phyloP scores from a whole-genome alignment of 2,797 vertebrate species.

The Chelon labrosus region DNA sequence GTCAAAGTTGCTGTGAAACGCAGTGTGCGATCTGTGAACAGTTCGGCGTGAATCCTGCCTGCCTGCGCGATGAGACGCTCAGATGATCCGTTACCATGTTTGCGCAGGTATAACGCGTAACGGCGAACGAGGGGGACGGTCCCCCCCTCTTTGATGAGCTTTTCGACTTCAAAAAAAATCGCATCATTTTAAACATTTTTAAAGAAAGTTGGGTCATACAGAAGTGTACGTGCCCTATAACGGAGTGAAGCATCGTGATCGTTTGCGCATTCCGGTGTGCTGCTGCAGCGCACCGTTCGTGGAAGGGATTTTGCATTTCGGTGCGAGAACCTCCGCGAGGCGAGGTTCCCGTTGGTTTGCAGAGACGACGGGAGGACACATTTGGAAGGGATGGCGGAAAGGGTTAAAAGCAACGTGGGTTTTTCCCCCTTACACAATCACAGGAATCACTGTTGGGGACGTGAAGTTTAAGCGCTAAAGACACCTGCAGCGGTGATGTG shows the following conservation, averaged over 20 bases:
- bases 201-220: slow-evolving; percentile 28
- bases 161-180: neutral
- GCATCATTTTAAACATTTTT: neutral
- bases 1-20: slow-evolving; percentile 55
- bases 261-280: slow-evolving; percentile 25
- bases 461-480: slow-evolving; percentile 2
- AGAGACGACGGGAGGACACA: neutral
- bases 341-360: neutral
- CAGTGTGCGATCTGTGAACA: slow-evolving; percentile 13
- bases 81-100: neutral
- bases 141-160: neutral
- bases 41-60: neutral
- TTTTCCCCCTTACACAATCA: neutral
- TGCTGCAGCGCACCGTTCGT: slow-evolving; percentile 13
- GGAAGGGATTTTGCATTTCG: neutral
- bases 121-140: neutral
- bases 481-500: slow-evolving; percentile 31
- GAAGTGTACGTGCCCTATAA: neutral
- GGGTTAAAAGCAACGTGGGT: neutral
- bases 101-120: slow-evolving; percentile 7
- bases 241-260: slow-evolving; percentile 3
- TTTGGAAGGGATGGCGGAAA: neutral
- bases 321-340: neutral
- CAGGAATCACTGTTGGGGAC: neutral
- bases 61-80: slow-evolving; percentile 10